phyloP scores from a whole-genome alignment of 2,888 invertebrate genomes.

The Xanthorhoe designata region DNA sequence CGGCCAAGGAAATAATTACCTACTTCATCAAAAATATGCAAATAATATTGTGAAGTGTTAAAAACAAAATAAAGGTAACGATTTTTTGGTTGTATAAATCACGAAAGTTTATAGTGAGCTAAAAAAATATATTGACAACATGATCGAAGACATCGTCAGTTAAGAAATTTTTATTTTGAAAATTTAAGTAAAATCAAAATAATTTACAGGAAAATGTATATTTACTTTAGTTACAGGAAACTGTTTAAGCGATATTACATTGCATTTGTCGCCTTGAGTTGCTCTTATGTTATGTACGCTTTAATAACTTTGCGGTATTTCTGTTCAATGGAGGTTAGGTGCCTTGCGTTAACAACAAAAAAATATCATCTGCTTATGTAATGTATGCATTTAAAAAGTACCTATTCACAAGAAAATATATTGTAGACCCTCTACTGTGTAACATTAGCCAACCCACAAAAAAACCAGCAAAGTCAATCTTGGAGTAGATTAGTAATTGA shows the following conservation, averaged over 20 bases:
- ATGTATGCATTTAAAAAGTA: neutral
- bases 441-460: slow-evolving; percentile 14
- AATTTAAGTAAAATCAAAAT: no score
- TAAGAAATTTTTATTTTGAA: no score
- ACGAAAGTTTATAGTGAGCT: no score
- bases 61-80: no score
- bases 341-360: neutral
- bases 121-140: no score
- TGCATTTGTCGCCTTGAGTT: slow-evolving; percentile 28
- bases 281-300: slow-evolving; percentile 22
- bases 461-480: slow-evolving; percentile 40
- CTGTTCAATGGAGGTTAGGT: slow-evolving; percentile 28
- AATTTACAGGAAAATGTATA: neutral
- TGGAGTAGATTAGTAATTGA: slow-evolving; percentile 41
- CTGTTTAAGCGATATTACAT: slow-evolving; percentile 18
- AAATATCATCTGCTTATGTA: neutral
- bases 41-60: neutral
- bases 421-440: neutral
- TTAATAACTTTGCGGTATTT: slow-evolving; percentile 32
- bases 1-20: slow-evolving; percentile 1
- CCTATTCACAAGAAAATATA: neutral
- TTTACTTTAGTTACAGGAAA: slow-evolving; percentile 27
- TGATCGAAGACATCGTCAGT: no score
- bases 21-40: neutral
- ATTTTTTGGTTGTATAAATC: neutral